Conservation (phyloP, 2,113 vertebrate species). For the Python bivittatus region DNA sequence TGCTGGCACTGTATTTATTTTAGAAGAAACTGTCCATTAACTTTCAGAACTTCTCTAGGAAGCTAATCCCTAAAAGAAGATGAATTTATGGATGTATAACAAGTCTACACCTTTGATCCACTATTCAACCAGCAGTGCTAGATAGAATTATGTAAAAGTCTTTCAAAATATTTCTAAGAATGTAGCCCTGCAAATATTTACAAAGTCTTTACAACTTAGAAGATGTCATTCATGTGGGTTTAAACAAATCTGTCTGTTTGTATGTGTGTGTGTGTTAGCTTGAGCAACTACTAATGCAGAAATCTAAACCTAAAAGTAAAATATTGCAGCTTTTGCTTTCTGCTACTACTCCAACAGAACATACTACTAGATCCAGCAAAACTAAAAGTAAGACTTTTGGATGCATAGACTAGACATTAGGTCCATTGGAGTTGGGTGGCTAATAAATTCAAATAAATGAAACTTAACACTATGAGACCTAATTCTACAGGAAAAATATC, state of each 20-base stretch:
- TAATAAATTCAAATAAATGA: background rate
- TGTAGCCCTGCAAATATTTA: slow-evolving; percentile 39
- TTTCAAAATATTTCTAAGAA: slow-evolving; percentile 44
- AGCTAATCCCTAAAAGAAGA: slow-evolving; percentile 47
- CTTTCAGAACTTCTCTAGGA: slow-evolving; percentile 43
- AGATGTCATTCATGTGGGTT: slow-evolving; percentile 24
- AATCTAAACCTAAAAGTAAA: background rate
- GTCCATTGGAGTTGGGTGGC: background rate
- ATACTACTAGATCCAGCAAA: background rate
- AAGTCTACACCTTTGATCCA: slow-evolving; percentile 48
- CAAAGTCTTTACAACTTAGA: slow-evolving; percentile 13
- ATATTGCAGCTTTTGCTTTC: background rate
- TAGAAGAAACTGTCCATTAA: slow-evolving; percentile 43
- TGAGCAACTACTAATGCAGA: background rate
- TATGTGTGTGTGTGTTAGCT: background rate
- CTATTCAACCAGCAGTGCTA: slow-evolving; percentile 25
- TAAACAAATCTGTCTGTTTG: background rate
- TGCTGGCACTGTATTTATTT: slow-evolving; percentile 25
- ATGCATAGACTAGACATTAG: background rate
- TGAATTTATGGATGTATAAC: slow-evolving; percentile 54
- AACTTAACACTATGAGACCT: background rate
- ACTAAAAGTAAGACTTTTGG: background rate
- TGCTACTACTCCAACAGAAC: background rate
- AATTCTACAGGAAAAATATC: background rate
- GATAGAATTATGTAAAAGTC: slow-evolving; percentile 43